Conservation (phyloP, 2,797 vertebrate species). For the Pagetopsis macropterus region DNA sequence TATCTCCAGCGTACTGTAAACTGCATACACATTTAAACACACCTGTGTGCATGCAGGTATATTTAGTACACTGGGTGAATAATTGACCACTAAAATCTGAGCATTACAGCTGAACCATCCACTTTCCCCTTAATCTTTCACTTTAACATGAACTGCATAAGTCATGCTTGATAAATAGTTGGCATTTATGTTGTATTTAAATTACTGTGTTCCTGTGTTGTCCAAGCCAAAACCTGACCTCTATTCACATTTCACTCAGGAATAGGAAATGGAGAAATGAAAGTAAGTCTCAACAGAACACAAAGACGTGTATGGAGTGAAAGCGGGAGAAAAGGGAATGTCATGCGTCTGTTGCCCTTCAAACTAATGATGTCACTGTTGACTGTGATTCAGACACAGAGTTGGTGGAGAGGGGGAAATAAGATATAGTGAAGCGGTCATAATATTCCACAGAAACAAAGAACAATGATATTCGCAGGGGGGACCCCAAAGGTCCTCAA, state of each 20-base stretch:
- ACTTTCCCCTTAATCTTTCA: neutral
- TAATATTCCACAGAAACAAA: constrained; percentile 32
- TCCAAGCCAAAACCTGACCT: constrained; percentile 16
- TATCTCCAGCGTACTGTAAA: constrained; percentile 10
- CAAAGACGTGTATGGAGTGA: constrained; percentile 5
- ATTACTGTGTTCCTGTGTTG: neutral
- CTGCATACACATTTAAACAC: neutral
- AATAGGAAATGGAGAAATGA: constrained; percentile 59
- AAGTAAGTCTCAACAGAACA: constrained; percentile 3
- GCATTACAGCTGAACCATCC: neutral
- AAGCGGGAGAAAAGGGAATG: constrained; percentile 27
- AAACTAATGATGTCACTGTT: neutral
- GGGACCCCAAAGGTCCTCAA: constrained; percentile 9
- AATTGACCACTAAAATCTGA: too few species aligned
- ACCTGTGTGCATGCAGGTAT: neutral
- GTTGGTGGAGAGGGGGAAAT: neutral
- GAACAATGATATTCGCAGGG: neutral
- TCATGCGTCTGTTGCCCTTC: neutral
- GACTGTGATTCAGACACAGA: constrained; percentile 39
- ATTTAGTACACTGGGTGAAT: neutral
- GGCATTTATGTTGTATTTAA: neutral
- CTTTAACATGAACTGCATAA: neutral
- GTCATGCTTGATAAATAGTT: neutral
- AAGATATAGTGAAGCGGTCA: constrained; percentile 19
- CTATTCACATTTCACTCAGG: neutral